Conservation (phyloP, 2,113 vertebrate genomes). For the Cynoglossus semilaevis region DNA sequence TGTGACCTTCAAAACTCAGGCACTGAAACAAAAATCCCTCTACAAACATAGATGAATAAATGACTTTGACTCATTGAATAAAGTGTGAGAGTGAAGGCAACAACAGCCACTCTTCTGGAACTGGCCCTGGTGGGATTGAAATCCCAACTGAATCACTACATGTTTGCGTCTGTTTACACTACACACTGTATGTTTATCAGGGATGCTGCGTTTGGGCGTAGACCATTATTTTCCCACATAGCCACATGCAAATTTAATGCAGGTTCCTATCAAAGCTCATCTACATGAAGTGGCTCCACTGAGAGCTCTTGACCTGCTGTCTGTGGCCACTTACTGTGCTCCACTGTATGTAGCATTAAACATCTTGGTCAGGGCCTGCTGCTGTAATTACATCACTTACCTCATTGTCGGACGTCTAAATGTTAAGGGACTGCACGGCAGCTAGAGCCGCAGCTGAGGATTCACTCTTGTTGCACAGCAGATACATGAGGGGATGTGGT, state of each 20-base stretch:
- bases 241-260: not conserved
- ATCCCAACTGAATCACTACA: too few relatives aligned
- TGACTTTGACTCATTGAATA: too few relatives aligned
- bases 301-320: conserved; percentile 35
- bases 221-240: conserved; percentile 1
- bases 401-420: conserved; percentile 7
- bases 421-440: conserved; percentile 3
- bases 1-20: too few relatives aligned
- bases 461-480: not conserved
- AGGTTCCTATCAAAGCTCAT: conserved; percentile 15
- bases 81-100: too few relatives aligned
- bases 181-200: not conserved
- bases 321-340: conserved; percentile 9
- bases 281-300: conserved; percentile 22
- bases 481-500: not conserved
- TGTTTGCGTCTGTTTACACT: too few relatives aligned
- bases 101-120: too few relatives aligned
- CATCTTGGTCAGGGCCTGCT: conserved; percentile 12
- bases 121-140: too few relatives aligned
- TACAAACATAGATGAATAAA: too few relatives aligned
- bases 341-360: conserved; percentile 9
- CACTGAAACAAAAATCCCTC: too few relatives aligned
- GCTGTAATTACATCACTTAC: conserved; percentile 31
- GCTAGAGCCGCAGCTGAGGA: conserved; percentile 4
- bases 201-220: not conserved